Base-by-base conservation (phyloP, 1,140 invertebrate species). In the Cyclargus thomasi region DNA sequence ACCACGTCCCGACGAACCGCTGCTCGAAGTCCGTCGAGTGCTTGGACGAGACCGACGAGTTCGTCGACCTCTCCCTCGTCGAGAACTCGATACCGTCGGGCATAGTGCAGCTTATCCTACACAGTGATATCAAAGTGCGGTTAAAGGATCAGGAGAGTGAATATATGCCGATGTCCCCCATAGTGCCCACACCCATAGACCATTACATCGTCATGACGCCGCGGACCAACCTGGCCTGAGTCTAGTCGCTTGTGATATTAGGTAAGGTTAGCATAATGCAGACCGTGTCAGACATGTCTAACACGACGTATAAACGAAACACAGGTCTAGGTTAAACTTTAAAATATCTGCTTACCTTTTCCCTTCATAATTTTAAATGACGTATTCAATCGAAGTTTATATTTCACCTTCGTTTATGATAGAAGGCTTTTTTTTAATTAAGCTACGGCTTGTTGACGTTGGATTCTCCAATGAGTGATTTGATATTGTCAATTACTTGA, bases 201-300 rank as follows among this genome's bases (percentile, higher is more conserved):
- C 85, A 87, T 70, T 90, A 90, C 63, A 84, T 85, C 47, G 80
- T 81, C 6, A 90, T 88, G 87, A 88, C 87, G 7, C 87, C 87
- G 0, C 65, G 80, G 36, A 76, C 82, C 3, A 77, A 86, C 57
- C 72, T 82, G 65, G 86, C 85, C 39, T 86, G 70, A 74, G 65
- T 70, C 69, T 73, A 73, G 69, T 73, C 69, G 63, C 69, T 29
- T 65, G 64, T 65, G 64, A 64, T 68, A 63, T 64, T 68, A 63
- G 18, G 18, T 68, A 63, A 29, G 62, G 47, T 62, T 62, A 35
- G 36, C 11, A 14, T 14, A 47, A 16, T 11, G 10, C 5, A 14
- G 2, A 47, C 39, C 10, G 36, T 47, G 14, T 11, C 6, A 1
- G 1, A 47, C 5, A 47, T 47, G 10, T 47, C 14, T 47, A 16